These are phyloP conservation scores for Aselliscus stoliczkanus DNA, from an alignment of 2,797 vertebrate species.

Conservation along the genomic window DNA sequence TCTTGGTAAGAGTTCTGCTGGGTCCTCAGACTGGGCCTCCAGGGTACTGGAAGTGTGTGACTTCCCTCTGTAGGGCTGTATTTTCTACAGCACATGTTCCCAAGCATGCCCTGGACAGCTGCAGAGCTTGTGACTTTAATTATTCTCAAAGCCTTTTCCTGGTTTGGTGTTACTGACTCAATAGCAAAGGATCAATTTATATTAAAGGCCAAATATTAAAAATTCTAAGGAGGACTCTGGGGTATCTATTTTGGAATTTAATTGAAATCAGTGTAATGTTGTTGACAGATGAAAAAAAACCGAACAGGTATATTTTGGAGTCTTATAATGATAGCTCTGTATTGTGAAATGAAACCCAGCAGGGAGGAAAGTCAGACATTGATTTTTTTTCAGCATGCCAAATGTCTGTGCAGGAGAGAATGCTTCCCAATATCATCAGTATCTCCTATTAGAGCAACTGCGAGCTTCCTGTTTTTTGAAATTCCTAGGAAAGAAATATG, in stretches of 20 bases:
- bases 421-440: constrained; percentile 59
- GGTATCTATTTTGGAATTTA: constrained; percentile 61
- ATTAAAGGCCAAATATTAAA: constrained; percentile 65
- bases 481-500: constrained; percentile 54
- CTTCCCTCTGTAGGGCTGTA: neutral
- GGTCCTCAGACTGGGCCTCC: neutral
- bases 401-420: constrained; percentile 61
- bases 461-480: constrained; percentile 67
- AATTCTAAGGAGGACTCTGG: constrained; percentile 43
- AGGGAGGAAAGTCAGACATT: constrained; percentile 67
- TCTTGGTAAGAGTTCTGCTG: neutral
- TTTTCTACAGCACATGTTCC: neutral
- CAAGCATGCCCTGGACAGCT: neutral
- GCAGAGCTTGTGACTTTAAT: constrained; percentile 51
- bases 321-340: constrained; percentile 64
- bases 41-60: neutral
- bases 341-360: constrained; percentile 75
- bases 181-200: constrained; percentile 61
- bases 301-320: constrained; percentile 43
- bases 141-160: constrained; percentile 54
- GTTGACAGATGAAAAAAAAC: constrained; percentile 70
- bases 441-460: constrained; percentile 65
- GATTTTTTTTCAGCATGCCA: constrained; percentile 66
- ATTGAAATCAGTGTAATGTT: constrained; percentile 63
- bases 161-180: constrained; percentile 44